These are phyloP conservation scores for Cetoscarus ocellatus DNA, from an alignment of 2,797 vertebrate genomes.

Conservation along the genomic window DNA sequence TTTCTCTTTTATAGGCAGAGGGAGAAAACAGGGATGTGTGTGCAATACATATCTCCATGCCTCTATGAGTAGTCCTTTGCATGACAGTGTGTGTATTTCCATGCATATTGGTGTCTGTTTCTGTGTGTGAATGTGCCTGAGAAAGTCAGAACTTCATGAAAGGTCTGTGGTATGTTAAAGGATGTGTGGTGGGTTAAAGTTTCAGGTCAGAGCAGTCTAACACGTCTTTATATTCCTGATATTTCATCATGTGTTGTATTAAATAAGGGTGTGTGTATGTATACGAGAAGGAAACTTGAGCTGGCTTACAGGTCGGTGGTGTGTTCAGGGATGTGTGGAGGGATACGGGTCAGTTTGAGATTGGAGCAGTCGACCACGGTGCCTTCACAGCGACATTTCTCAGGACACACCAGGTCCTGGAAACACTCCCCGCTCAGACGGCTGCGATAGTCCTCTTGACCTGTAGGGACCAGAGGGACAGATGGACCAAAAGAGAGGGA, in stretches of 20 bases:
- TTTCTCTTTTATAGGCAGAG: slow-evolving; percentile 7
- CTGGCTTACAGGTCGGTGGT: slow-evolving; percentile 94
- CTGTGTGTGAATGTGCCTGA: slow-evolving; percentile 1
- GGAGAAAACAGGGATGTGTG: slow-evolving; percentile 1
- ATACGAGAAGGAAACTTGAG: not conserved
- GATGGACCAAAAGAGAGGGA: slow-evolving; percentile 3
- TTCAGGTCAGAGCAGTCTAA: slow-evolving; percentile 16
- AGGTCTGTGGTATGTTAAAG: slow-evolving; percentile 18
- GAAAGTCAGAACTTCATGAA: slow-evolving; percentile 9
- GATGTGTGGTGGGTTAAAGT: slow-evolving; percentile 7
- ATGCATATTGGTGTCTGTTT: not conserved
- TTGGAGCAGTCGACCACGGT: slow-evolving; percentile 97
- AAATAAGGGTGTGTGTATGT: not conserved
- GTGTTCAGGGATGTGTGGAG: slow-evolving; percentile 92
- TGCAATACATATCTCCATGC: slow-evolving; percentile 10
- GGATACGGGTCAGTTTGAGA: slow-evolving; percentile 91
- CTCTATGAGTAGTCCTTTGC: not conserved
- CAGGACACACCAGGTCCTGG: slow-evolving; percentile 95
- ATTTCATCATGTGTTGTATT: slow-evolving; percentile 10
- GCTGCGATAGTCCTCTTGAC: slow-evolving; percentile 95
- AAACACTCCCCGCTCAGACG: slow-evolving; percentile 94
- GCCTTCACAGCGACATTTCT: slow-evolving; percentile 95
- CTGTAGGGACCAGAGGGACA: slow-evolving; percentile 74
- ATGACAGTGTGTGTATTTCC: no score
- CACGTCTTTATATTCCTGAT: slow-evolving; percentile 8